Conservation (phyloP, 1,140 invertebrate species). For the Adoxophyes honmai region DNA sequence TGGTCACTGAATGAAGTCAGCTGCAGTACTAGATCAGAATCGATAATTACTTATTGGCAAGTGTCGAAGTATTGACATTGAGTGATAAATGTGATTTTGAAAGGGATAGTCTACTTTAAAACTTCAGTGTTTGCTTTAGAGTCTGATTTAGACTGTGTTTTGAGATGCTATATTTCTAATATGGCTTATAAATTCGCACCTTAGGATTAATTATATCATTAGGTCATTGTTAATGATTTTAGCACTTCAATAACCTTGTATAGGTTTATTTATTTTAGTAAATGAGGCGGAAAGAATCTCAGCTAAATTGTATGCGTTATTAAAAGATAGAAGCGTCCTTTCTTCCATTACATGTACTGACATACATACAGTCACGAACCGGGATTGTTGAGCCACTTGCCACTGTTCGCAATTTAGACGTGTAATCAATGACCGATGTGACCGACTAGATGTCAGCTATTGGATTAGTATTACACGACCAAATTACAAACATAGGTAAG, state of each 20-base stretch:
- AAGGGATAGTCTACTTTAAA: neutral
- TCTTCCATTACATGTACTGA: too few species aligned
- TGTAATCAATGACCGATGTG: too few species aligned
- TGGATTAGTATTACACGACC: too few species aligned
- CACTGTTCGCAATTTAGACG: too few species aligned
- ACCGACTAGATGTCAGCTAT: too few species aligned
- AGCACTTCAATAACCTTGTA: neutral
- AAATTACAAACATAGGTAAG: too few species aligned
- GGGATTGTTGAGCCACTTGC: too few species aligned
- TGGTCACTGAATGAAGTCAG: neutral
- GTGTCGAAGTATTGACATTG: constrained; percentile 1
- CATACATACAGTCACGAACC: too few species aligned
- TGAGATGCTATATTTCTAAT: neutral
- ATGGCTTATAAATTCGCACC: neutral
- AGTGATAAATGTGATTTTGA: neutral
- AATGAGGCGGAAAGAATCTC: too few species aligned
- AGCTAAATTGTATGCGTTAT: too few species aligned
- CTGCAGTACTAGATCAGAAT: neutral
- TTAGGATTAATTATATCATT: neutral
- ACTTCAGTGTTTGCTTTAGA: neutral
- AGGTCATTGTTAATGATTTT: constrained; percentile 11
- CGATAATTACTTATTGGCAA: constrained; percentile 6
- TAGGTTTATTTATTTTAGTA: too few species aligned
- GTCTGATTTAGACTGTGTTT: neutral
- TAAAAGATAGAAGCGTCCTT: too few species aligned